Conservation (phyloP, 2,888 invertebrate genomes). For the Brachylomia viminalis region DNA sequence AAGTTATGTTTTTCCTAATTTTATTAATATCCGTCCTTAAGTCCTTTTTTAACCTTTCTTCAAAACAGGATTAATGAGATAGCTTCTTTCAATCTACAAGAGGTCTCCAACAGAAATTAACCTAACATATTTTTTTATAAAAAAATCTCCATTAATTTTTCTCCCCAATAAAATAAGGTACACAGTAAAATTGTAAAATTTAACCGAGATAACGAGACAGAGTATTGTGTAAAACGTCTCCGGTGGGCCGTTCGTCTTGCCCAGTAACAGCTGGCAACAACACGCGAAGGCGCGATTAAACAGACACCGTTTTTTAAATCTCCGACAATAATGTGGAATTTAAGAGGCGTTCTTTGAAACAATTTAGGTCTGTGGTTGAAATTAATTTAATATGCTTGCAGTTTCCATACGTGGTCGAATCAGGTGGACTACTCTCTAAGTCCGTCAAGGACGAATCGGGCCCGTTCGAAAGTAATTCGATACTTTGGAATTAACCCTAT, state of each 20-base stretch:
- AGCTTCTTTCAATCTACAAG: too few relatives aligned
- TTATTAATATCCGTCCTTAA: too few relatives aligned
- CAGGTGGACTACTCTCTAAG: too few relatives aligned
- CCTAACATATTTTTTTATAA: background rate
- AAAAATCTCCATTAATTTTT: conserved; percentile 12
- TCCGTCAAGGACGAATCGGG: too few relatives aligned
- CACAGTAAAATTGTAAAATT: conserved; percentile 46
- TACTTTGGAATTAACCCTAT: too few relatives aligned
- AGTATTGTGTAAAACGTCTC: conserved; percentile 65
- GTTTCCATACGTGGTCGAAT: too few relatives aligned
- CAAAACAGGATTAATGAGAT: background rate
- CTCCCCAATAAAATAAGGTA: conserved; percentile 25
- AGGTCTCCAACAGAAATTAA: too few relatives aligned
- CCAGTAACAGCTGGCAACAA: conserved; percentile 65
- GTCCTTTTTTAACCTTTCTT: too few relatives aligned
- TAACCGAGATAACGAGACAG: conserved; percentile 62
- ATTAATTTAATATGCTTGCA: conserved; percentile 19
- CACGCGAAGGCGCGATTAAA: conserved; percentile 70
- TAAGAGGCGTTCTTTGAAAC: conserved; percentile 24
- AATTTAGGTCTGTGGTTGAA: conserved; percentile 12
- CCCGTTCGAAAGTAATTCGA: too few relatives aligned
- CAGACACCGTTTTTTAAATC: conserved; percentile 64
- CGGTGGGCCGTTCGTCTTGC: conserved; percentile 68
- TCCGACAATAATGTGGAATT: conserved; percentile 57
- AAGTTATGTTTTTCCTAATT: too few relatives aligned